phyloP scores from a whole-genome alignment of 2,797 vertebrate species.

The Anguilla anguilla region DNA sequence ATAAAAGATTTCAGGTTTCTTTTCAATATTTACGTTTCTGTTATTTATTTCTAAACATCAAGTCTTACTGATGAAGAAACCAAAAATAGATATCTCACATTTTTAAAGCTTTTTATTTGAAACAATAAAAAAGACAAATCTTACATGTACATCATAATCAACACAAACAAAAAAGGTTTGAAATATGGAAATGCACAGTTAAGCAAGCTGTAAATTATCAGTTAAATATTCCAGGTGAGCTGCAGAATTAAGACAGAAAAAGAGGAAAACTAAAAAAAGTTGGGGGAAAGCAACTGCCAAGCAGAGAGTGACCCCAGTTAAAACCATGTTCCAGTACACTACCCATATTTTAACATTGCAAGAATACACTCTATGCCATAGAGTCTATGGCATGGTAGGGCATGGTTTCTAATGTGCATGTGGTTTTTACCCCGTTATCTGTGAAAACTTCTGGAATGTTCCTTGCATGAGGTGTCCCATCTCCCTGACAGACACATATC shows the following conservation, averaged over 20 bases:
- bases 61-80: not conserved
- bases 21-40: not conserved
- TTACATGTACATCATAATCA: slow-evolving; percentile 4
- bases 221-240: slow-evolving; percentile 27
- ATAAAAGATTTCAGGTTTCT: not conserved
- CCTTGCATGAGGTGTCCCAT: not conserved
- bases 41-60: not conserved
- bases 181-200: slow-evolving; percentile 19
- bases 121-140: slow-evolving; percentile 27
- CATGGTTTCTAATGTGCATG: not conserved
- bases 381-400: not conserved
- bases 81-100: not conserved
- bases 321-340: slow-evolving; percentile 29
- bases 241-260: not conserved
- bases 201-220: slow-evolving; percentile 6
- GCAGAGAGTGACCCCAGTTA: not conserved
- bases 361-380: not conserved
- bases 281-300: not conserved
- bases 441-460: not conserved
- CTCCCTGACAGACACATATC: slow-evolving; percentile 16
- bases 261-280: not conserved
- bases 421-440: not conserved
- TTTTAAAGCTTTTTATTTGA: slow-evolving; percentile 27
- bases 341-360: slow-evolving; percentile 25
- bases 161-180: slow-evolving; percentile 20